Percentiles rank a stretch among this genome's conserved stretches.
Evolutionary conservation across 2,113 vertebrate species (phyloP).

Genomic region (Galeopterus variegatus): DNA sequence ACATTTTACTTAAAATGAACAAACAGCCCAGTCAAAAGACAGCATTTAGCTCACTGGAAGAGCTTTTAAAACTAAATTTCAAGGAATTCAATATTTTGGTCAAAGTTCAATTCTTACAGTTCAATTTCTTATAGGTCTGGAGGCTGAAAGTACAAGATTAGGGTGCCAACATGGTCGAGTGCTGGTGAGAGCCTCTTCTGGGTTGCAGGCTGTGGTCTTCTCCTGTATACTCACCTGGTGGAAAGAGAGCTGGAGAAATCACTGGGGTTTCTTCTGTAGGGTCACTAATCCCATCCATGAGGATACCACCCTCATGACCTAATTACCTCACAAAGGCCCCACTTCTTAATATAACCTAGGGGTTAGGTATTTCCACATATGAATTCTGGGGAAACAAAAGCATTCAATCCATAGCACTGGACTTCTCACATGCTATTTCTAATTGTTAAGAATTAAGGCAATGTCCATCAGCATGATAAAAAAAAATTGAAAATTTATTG

Average conservation of each 20-base stretch:
- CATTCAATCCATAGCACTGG: neutral
- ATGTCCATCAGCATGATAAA: neutral
- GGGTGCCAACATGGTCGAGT: too few relatives aligned
- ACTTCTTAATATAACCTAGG: neutral
- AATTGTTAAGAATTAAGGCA: neutral
- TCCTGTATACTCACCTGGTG: neutral
- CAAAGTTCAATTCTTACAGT: neutral
- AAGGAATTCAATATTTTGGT: neutral
- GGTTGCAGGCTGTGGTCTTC: neutral
- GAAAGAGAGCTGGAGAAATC: neutral
- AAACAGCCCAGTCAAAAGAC: neutral
- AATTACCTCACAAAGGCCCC: neutral
- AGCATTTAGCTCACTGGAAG: neutral
- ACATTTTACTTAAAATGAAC: neutral
- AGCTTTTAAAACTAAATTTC: neutral
- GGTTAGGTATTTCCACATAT: neutral
- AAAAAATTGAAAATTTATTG: neutral
- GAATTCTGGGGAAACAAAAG: too few relatives aligned
- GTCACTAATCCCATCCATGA: neutral
- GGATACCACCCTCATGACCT: neutral
- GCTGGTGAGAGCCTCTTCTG: neutral
- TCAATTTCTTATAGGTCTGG: neutral
- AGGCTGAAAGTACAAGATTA: neutral
- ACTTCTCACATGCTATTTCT: neutral
- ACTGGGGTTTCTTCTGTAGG: neutral